phyloP scores from a whole-genome alignment of 2,888 invertebrate species.

The Eurois occulta region DNA sequence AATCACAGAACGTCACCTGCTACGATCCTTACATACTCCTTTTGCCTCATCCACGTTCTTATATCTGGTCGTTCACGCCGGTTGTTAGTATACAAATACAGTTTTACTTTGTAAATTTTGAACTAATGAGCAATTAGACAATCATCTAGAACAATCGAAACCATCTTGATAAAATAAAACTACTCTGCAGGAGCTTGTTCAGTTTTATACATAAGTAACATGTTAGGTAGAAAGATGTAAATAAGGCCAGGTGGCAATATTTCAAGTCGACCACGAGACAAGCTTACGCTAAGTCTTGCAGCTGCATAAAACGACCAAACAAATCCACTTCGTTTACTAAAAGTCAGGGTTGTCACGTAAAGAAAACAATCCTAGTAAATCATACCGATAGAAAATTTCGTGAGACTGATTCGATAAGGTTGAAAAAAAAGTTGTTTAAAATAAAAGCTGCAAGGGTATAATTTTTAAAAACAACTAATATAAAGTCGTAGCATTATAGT shows the following conservation, averaged over 20 bases:
- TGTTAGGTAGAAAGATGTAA: slow-evolving; percentile 36
- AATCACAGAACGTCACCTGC: too few species aligned
- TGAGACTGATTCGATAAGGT: not conserved
- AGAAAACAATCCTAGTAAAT: not conserved
- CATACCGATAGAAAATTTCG: not conserved
- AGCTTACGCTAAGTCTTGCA: slow-evolving; percentile 68
- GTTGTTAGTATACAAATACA: too few species aligned
- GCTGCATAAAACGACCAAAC: slow-evolving; percentile 64
- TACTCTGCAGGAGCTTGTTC: too few species aligned
- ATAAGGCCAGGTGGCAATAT: slow-evolving; percentile 52
- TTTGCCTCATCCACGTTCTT: too few species aligned
- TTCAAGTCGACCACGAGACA: slow-evolving; percentile 61
- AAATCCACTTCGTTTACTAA: slow-evolving; percentile 46
- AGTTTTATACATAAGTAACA: not conserved
- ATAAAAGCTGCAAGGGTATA: not conserved
- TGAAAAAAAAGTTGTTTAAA: too few species aligned
- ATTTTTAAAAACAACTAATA: not conserved
- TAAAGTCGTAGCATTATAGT: not conserved
- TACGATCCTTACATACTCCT: too few species aligned
- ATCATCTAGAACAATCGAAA: not conserved
- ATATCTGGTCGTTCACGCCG: too few species aligned
- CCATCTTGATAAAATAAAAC: too few species aligned
- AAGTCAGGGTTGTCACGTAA: slow-evolving; percentile 51
- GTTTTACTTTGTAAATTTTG: too few species aligned
- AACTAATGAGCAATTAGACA: not conserved